These are phyloP conservation scores for Corythornis cristatus DNA, from an alignment of 2,113 vertebrate genomes.

Conservation along the genomic window DNA sequence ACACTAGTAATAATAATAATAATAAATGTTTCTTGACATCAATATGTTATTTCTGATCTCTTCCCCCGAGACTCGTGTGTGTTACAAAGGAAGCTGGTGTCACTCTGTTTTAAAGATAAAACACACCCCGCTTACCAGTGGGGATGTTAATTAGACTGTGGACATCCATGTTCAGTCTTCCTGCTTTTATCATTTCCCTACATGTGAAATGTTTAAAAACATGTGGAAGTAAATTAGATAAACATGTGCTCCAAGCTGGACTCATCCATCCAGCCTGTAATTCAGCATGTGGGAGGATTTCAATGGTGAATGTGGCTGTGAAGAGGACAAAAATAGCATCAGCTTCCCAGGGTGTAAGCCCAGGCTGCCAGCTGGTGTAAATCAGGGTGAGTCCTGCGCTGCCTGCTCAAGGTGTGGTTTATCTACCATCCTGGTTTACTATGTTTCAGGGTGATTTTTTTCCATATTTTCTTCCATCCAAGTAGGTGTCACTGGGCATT, in stretches of 20 bases:
- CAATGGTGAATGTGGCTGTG: background rate
- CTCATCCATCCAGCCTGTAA: background rate
- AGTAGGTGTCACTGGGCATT: background rate
- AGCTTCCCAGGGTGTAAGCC: background rate
- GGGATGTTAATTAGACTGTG: conserved; percentile 28
- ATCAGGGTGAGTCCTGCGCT: background rate
- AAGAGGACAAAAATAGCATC: conserved; percentile 8
- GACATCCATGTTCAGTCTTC: conserved; percentile 28
- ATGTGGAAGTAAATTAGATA: conserved; percentile 21
- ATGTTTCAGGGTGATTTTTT: background rate
- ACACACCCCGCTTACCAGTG: background rate
- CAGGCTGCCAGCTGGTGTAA: background rate
- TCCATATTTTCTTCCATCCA: background rate
- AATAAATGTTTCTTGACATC: background rate
- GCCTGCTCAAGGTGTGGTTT: background rate
- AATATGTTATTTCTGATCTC: background rate
- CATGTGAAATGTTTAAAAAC: conserved; percentile 1
- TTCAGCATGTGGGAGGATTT: conserved; percentile 11
- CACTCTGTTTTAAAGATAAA: conserved; percentile 31
- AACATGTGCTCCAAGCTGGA: conserved; percentile 35
- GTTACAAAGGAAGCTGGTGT: conserved; percentile 31
- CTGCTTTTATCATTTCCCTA: conserved; percentile 26
- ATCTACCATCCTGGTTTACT: background rate
- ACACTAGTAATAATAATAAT: background rate
- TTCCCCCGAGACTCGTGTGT: background rate